Conservation (phyloP, 2,888 invertebrate species). For the Galerucella nymphaeae region DNA sequence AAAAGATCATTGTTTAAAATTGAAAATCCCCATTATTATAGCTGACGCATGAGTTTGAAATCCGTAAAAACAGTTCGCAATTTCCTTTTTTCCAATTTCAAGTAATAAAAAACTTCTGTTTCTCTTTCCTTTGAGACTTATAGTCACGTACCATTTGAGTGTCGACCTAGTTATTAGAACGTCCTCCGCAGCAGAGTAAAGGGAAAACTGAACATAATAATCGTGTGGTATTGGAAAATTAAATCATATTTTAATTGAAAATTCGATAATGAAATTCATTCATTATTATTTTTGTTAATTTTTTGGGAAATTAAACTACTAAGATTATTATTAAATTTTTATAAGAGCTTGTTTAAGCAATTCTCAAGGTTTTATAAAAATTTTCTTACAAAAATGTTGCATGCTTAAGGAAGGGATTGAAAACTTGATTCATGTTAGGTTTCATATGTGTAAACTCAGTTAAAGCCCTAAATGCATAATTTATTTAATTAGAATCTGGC, state of each 20-base stretch:
- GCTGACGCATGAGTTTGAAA: conserved; percentile 8
- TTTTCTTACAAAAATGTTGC: too few relatives aligned
- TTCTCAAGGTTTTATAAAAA: too few relatives aligned
- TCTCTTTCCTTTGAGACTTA: conserved; percentile 17
- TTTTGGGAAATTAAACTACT: too few relatives aligned
- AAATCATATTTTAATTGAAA: background rate
- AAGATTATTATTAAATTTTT: too few relatives aligned
- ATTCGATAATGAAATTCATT: too few relatives aligned
- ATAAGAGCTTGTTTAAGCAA: too few relatives aligned
- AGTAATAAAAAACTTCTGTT: conserved; percentile 15
- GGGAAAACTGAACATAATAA: background rate
- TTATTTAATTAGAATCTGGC: too few relatives aligned
- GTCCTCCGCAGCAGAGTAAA: background rate
- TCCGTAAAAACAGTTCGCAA: conserved; percentile 21
- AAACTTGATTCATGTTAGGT: background rate
- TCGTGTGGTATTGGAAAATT: background rate
- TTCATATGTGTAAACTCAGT: background rate
- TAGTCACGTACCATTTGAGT: conserved; percentile 12
- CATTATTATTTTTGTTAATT: too few relatives aligned
- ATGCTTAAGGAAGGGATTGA: background rate
- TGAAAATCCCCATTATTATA: conserved; percentile 7
- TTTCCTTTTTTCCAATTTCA: too few relatives aligned
- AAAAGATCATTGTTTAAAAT: background rate
- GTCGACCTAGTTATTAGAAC: background rate
- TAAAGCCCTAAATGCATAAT: too few relatives aligned